A percentile compares a stretch with the other conserved stretches of the same genome.
Conservation (phyloP, 2,797 vertebrate species). For the Halcyon smyrnensis region DNA sequence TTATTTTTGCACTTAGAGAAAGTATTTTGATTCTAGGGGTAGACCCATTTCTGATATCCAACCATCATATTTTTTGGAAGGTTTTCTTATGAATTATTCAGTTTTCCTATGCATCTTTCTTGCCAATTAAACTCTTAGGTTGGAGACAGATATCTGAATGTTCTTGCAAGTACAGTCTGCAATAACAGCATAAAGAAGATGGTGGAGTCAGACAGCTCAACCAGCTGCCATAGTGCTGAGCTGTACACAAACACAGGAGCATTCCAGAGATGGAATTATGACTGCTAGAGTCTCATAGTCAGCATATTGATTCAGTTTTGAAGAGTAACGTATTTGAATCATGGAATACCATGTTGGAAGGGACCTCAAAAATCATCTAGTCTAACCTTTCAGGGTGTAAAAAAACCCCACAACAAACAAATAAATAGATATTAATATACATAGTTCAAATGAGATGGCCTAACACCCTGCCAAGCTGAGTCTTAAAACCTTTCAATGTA, state of each 20-base stretch:
- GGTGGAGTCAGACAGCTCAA: constrained; percentile 22
- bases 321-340: neutral
- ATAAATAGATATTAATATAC: too few species aligned
- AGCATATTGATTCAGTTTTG: neutral
- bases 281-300: neutral
- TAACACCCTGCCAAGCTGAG: too few species aligned
- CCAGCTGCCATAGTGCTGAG: constrained; percentile 22
- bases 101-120: neutral
- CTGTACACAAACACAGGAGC: constrained; percentile 28
- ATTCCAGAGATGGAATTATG: neutral
- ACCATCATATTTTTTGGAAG: neutral
- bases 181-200: neutral
- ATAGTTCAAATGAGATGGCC: too few species aligned
- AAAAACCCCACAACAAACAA: too few species aligned
- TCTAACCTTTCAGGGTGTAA: too few species aligned
- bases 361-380: too few species aligned
- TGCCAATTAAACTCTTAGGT: constrained; percentile 45
- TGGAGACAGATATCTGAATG: neutral
- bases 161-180: neutral
- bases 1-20: neutral
- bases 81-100: constrained; percentile 35
- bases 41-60: neutral
- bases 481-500: too few species aligned
- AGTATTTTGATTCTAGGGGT: neutral
- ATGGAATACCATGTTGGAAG: too few species aligned